These are phyloP conservation scores for Cheilosia grossa DNA, from an alignment of 2,888 invertebrate species.

Conservation along the genomic window DNA sequence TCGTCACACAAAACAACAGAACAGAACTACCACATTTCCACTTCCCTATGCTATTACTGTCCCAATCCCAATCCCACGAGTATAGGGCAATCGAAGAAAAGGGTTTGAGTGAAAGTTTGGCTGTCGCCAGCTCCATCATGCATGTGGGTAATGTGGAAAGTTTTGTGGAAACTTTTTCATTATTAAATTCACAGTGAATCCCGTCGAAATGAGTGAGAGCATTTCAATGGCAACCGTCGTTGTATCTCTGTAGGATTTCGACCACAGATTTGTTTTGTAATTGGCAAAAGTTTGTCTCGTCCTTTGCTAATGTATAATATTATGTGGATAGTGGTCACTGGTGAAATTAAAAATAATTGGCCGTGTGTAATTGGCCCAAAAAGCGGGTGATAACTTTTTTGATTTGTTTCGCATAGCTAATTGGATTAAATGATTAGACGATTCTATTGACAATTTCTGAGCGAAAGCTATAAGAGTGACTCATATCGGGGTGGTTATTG, in stretches of 20 bases:
- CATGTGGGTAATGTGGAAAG: conserved; percentile 59
- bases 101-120: conserved; percentile 1
- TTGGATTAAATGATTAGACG: conserved; percentile 1
- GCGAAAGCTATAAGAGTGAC: background rate
- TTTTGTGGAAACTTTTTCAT: conserved; percentile 61
- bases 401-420: conserved; percentile 40
- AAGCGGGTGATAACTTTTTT: conserved; percentile 53
- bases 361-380: conserved; percentile 37
- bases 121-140: background rate
- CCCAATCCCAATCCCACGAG: too few species aligned
- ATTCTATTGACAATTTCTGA: background rate
- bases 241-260: background rate
- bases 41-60: too few species aligned
- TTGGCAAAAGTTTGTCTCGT: conserved; percentile 28
- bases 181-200: conserved; percentile 63
- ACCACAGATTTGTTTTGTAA: conserved; percentile 48
- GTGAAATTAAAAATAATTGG: conserved; percentile 39
- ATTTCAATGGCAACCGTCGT: background rate
- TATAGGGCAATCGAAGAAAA: background rate
- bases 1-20: conserved; percentile 14
- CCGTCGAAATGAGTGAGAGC: conserved; percentile 24
- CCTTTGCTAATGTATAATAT: background rate
- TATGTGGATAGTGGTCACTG: background rate
- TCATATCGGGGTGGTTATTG: background rate
- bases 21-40: conserved; percentile 1